A percentile compares a stretch with the other conserved stretches of the same genome.
These are phyloP conservation scores for Drosophila acutilabella DNA, from an alignment of 2,888 invertebrate genomes.

Conservation along the genomic window DNA sequence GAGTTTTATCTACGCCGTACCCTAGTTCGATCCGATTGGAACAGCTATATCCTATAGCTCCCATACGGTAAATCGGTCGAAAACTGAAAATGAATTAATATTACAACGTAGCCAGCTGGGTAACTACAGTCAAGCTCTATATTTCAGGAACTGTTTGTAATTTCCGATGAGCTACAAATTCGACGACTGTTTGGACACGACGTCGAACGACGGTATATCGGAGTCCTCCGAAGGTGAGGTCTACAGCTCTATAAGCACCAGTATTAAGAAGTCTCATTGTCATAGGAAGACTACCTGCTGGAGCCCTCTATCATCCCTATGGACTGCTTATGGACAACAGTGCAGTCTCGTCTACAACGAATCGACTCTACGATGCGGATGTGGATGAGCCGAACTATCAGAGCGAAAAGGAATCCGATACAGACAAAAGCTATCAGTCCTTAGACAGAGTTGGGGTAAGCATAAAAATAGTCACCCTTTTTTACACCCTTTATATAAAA, in stretches of 20 bases:
- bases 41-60: too few relatives aligned
- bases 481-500: too few relatives aligned
- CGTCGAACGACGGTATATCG: background rate
- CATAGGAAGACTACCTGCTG: background rate
- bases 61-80: too few relatives aligned
- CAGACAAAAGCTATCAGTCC: background rate
- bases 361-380: background rate
- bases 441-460: background rate
- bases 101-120: background rate
- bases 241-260: background rate
- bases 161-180: too few relatives aligned
- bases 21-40: too few relatives aligned
- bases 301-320: background rate
- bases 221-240: background rate
- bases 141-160: too few relatives aligned
- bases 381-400: background rate
- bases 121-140: slow-evolving; percentile 5
- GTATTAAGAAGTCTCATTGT: background rate
- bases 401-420: slow-evolving; percentile 28
- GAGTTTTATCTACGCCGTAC: too few relatives aligned
- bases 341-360: too few relatives aligned
- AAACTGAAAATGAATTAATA: background rate
- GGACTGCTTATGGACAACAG: background rate
- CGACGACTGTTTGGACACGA: too few relatives aligned
- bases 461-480: background rate